Conservation (phyloP, 2,113 vertebrate species). For the Pontoporia blainvillei region DNA sequence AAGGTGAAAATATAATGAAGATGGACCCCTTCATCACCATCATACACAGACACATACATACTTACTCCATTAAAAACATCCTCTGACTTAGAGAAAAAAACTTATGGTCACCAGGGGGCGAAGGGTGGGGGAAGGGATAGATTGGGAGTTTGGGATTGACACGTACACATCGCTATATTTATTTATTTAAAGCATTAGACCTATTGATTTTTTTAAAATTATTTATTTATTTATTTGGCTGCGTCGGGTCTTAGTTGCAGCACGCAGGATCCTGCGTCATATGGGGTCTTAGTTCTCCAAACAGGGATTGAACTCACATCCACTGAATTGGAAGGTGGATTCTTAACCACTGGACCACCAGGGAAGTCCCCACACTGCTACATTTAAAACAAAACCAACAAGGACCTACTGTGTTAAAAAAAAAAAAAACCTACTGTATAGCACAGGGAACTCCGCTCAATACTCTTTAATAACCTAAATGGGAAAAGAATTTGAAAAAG, state of each 20-base stretch:
- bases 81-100: neutral
- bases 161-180: neutral
- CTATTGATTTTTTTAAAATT: no score
- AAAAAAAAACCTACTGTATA: neutral
- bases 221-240: no score
- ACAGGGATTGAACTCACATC: no score
- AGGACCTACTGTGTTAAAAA: neutral
- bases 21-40: neutral
- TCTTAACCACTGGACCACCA: no score
- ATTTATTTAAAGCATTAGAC: no score
- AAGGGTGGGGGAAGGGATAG: neutral
- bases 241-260: no score
- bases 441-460: neutral
- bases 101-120: no score
- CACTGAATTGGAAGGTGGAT: no score
- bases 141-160: neutral
- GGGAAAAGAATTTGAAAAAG: neutral
- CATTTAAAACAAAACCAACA: neutral
- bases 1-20: constrained; percentile 20
- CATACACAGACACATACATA: neutral
- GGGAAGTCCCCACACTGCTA: neutral
- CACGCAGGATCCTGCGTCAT: no score
- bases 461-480: neutral
- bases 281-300: no score
- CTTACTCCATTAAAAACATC: constrained; percentile 1